Evolutionary conservation across 2,797 vertebrate genomes (phyloP).

Genomic region (Momotus momota): DNA sequence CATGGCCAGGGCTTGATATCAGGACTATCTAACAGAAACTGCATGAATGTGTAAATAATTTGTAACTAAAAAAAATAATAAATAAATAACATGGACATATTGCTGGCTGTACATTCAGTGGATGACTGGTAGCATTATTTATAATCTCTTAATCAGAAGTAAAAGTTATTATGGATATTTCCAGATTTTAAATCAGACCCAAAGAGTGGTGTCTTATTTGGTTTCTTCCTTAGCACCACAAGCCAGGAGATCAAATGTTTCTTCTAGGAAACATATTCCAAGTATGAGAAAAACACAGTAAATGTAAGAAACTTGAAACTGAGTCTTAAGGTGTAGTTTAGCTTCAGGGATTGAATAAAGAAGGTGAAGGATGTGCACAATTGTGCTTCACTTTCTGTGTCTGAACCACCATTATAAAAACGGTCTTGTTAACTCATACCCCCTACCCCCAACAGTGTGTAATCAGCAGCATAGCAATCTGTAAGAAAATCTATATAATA

Average conservation of each 20-base stretch:
- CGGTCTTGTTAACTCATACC: neutral
- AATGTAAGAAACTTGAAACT: neutral
- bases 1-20: slow-evolving; percentile 18
- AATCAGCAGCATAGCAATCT: neutral
- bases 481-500: neutral
- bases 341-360: neutral
- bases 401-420: neutral
- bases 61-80: neutral
- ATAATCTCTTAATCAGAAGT: neutral
- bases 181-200: neutral
- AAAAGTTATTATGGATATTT: neutral
- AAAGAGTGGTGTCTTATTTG: neutral
- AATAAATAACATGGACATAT: neutral
- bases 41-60: rapidly evolving
- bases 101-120: neutral
- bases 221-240: neutral
- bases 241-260: neutral
- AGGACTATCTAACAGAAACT: rapidly evolving
- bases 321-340: neutral
- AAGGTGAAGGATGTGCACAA: rapidly evolving
- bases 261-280: neutral
- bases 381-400: neutral
- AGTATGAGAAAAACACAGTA: neutral
- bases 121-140: neutral
- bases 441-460: neutral